Evolutionary conservation across 2,888 invertebrate species (phyloP), one percentile per base, ranked within the genome.

Genomic region (Lepidocyrtoides sp.): DNA sequence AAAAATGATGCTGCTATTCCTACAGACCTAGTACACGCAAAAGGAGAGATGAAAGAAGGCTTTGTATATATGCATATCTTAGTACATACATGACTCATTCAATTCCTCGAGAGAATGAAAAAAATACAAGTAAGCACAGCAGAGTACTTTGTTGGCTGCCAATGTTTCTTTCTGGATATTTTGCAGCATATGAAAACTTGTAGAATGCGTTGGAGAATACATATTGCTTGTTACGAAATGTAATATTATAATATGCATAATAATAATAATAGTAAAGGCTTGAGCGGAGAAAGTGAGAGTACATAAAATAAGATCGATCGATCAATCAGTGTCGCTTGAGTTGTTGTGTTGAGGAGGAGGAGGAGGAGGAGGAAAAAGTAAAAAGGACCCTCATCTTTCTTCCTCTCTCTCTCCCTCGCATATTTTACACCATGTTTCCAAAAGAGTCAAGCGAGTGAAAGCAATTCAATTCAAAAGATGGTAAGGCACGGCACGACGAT

Each of bases 271-370:
- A n/a, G n/a, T 7, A 12, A 54, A 54, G n/a, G 51, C 17, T 17
- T 54, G n/a, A 12, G 51, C 2, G 4, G 51, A 17, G 51, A 17
- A 7, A 17, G 51, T n/a, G 17, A 54, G 51, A 3, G 17, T 54
- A 54, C 17, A 54, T 17, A n/a, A 20, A 72, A 82, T 77, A 85
- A 72, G 81, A 54, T 54, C 51, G 51, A 91, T 89, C 93, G 92
- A 93, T 93, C 93, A 93, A 93, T 93, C 93, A 93, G 92, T 93
- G 92, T 92, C 92, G 87, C 90, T 86, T 87, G 75, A 91, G 85
- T 88, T 54, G 51, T 54, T 54, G 51, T 54, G 51, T 54, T 54
- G 51, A 54, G 51, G 17, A 54, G 12, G 7, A 54, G 12, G 14
- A 48, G 2, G 51, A 17, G 51, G 51, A 54, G 2, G 17, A 3